Conservation (phyloP, 2,888 invertebrate species). For the Stratiomys singularior region DNA sequence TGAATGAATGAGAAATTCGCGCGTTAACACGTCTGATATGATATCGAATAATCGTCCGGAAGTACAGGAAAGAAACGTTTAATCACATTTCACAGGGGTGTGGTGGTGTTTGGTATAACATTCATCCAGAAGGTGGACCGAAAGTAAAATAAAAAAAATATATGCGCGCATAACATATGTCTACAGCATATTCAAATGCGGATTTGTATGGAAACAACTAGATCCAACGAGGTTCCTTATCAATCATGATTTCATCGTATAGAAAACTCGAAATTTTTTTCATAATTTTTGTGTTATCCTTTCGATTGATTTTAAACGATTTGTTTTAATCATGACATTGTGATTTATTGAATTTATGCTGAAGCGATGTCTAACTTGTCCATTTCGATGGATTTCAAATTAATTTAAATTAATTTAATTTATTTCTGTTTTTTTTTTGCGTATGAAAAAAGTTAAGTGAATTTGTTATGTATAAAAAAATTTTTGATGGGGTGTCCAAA, state of each 20-base stretch:
- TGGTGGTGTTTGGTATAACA: conserved; percentile 51
- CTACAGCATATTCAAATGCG: too few species aligned
- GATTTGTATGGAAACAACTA: background rate
- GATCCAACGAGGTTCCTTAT: conserved; percentile 8
- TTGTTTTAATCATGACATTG: background rate
- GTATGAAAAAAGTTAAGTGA: conserved; percentile 34
- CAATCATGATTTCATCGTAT: background rate
- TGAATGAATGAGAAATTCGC: conserved; percentile 1
- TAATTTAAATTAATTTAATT: conserved; percentile 1
- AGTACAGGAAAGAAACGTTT: conserved; percentile 25
- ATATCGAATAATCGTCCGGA: conserved; percentile 54
- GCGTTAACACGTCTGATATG: too few species aligned
- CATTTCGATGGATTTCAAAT: background rate
- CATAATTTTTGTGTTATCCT: background rate
- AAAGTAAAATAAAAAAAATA: too few species aligned
- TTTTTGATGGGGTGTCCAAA: conserved; percentile 49
- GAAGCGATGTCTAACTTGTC: too few species aligned
- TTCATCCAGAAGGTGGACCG: conserved; percentile 20
- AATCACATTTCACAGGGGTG: conserved; percentile 55
- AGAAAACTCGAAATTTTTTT: background rate
- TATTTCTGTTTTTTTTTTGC: conserved; percentile 44
- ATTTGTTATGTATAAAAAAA: conserved; percentile 11
- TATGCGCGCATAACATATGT: too few species aligned
- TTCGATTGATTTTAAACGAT: background rate
- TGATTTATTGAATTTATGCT: too few species aligned